Conservation (phyloP, 2,888 invertebrate genomes). For the Ochropleura leucogaster region DNA sequence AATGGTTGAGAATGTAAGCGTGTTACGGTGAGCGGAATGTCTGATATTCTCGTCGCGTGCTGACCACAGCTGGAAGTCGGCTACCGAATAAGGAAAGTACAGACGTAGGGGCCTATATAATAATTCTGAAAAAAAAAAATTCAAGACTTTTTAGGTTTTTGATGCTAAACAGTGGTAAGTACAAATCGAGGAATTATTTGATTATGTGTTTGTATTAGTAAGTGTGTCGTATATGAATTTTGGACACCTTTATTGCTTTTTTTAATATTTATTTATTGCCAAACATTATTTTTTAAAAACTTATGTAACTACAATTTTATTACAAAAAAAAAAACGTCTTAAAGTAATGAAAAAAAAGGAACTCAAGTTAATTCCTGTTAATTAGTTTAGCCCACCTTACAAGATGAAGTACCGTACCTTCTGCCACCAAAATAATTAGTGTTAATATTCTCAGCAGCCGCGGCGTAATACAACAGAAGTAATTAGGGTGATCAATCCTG, state of each 20-base stretch:
- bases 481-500: slow-evolving; percentile 69
- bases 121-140: too few relatives aligned
- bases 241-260: too few relatives aligned
- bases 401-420: slow-evolving; percentile 4
- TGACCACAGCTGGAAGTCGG: slow-evolving; percentile 7
- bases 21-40: slow-evolving; percentile 15
- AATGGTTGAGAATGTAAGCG: slow-evolving; percentile 10
- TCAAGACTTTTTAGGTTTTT: too few relatives aligned
- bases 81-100: background rate
- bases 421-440: slow-evolving; percentile 40
- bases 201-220: too few relatives aligned
- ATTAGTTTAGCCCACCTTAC: slow-evolving; percentile 7
- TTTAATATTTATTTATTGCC: too few relatives aligned
- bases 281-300: too few relatives aligned
- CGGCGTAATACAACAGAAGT: slow-evolving; percentile 44
- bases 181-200: too few relatives aligned
- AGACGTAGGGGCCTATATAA: background rate
- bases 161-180: too few relatives aligned
- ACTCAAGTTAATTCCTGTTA: background rate
- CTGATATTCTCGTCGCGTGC: slow-evolving; percentile 33
- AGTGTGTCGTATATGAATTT: too few relatives aligned
- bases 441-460: slow-evolving; percentile 21
- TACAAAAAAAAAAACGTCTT: background rate
- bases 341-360: slow-evolving; percentile 6
- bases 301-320: background rate